Percentiles rank a stretch among this genome's conserved stretches.
phyloP scores from a whole-genome alignment of 2,113 vertebrate species.

The Ciconia boyciana region DNA sequence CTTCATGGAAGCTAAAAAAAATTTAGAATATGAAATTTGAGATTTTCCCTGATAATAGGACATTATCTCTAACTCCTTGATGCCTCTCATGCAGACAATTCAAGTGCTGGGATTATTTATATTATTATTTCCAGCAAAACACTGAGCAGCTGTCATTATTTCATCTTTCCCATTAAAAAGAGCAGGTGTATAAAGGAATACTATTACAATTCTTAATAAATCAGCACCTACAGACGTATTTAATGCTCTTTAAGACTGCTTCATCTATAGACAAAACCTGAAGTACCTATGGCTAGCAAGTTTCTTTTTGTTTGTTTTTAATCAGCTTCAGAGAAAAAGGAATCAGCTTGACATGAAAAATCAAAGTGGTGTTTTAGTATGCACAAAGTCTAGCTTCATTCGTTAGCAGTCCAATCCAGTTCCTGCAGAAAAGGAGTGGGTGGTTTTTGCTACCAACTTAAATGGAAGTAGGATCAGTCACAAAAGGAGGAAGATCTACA shows the following conservation, averaged over 20 bases:
- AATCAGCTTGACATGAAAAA: neutral
- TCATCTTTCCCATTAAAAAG: neutral
- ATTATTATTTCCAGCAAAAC: neutral
- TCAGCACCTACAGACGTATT: neutral
- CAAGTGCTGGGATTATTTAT: neutral
- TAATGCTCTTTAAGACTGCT: neutral
- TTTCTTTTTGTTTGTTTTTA: conserved; percentile 12
- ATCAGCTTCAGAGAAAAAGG: conserved; percentile 22
- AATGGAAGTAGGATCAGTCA: conserved; percentile 10
- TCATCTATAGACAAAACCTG: neutral
- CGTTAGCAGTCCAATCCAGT: neutral
- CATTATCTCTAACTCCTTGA: neutral
- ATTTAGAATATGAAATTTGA: neutral
- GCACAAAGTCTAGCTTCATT: conserved; percentile 26
- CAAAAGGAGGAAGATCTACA: conserved; percentile 29
- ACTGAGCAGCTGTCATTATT: neutral
- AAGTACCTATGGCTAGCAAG: conserved; percentile 2
- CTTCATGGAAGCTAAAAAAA: neutral
- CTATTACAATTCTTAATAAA: conserved; percentile 10
- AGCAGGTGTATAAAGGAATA: conserved; percentile 32
- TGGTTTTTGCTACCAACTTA: conserved; percentile 11
- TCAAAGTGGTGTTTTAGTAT: conserved; percentile 32
- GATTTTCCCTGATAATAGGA: neutral
- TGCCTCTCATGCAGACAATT: neutral
- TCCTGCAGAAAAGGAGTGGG: conserved; percentile 22